Evolutionary conservation across 2,888 invertebrate genomes (phyloP), one percentile per base, ranked within the genome.

Genomic region (Congeria kusceri): DNA sequence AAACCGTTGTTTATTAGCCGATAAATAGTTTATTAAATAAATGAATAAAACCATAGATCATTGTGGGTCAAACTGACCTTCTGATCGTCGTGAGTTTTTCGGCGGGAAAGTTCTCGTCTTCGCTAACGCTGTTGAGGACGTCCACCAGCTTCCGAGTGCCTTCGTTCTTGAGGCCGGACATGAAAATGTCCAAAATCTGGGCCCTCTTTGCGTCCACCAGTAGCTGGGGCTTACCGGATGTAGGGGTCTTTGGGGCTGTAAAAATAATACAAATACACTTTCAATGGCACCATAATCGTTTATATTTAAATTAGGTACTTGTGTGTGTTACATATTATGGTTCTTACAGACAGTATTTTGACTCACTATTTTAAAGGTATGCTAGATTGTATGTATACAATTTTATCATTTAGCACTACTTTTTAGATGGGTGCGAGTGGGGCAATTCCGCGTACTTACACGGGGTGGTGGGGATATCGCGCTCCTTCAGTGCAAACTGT

Each of bases 121-220:
- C 89, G 0, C 77, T 74, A 3, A 87, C 85, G 13, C 86, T 86
- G 74, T 84, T 86, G 3, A 90, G 67, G 0, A 87, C 85, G 7
- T 81, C 83, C 13, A 74, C 61, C n/a, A 90, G 72, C 53, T 78
- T 80, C n/a, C 74, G 66, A 4, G 80, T 75, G 2, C 79, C 83
- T 27, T 85, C 83, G 15, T 75, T 79, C 66, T 87, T 89, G 20
- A 89, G 75, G 28, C 89, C 89, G 20, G 80, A 86, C 77, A 90
- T 83, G 62, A 90, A 79, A 39, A 90, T 90, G 32, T 86, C 87
- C 27, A 90, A 81, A 53, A 88, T 89, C 75, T 88, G 87, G 0
- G 89, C 89, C 56, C 89, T 76, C n/a, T 87, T 87, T 3, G 81
- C 70, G 57, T 90, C 90, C 29, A 90, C 73, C n/a, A 90, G 71